Percentiles rank a stretch among this genome's conserved stretches.
These are phyloP conservation scores for Ctenomys sociabilis DNA, from an alignment of 2,113 vertebrate genomes.

Conservation along the genomic window DNA sequence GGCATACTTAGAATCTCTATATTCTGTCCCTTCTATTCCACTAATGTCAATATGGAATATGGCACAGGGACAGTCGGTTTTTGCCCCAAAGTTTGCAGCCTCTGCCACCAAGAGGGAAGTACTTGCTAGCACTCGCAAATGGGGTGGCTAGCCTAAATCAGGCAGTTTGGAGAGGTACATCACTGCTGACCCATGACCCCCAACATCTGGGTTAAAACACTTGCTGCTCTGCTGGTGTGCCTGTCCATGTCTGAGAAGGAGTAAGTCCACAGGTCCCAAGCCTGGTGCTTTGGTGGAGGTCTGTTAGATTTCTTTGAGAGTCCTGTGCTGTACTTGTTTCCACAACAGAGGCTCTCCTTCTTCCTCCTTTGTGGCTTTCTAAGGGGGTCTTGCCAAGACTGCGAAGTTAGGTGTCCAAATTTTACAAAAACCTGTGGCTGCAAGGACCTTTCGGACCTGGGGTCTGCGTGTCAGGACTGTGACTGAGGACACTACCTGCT, in stretches of 20 bases:
- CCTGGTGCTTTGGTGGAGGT: background rate
- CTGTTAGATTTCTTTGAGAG: background rate
- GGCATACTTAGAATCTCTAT: too few species aligned
- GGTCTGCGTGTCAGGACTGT: background rate
- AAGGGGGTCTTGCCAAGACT: background rate
- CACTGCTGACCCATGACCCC: background rate
- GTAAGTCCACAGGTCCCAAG: background rate
- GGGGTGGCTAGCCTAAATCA: background rate
- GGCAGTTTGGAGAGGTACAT: background rate
- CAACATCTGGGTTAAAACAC: background rate
- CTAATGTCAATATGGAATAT: background rate
- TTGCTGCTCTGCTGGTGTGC: too few species aligned
- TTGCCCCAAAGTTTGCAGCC: background rate
- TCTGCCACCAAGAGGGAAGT: background rate
- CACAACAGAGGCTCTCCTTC: background rate
- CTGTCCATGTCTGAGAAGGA: background rate
- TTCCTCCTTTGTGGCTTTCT: background rate
- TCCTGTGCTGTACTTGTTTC: background rate
- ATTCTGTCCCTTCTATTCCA: background rate
- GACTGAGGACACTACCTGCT: too few species aligned
- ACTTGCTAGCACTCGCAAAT: background rate
- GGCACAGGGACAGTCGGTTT: background rate
- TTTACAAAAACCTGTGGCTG: background rate
- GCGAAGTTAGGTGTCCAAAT: background rate
- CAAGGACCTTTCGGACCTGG: background rate